phyloP scores from a whole-genome alignment of 2,797 vertebrate species.

The Hypotaenidia okinawae region DNA sequence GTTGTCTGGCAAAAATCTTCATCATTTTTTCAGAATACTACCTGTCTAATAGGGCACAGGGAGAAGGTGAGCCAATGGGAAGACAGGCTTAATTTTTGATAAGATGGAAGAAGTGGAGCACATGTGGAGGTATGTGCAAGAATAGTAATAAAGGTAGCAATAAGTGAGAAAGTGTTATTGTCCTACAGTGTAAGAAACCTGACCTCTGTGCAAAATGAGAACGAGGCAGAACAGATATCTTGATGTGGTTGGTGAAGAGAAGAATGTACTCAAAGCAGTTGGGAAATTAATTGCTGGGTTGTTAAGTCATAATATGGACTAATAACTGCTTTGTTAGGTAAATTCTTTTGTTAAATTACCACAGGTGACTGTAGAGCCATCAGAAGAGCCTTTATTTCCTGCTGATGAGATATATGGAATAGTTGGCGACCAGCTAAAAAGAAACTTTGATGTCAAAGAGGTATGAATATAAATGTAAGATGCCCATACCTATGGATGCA shows the following conservation, averaged over 20 bases:
- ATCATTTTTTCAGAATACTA: not conserved
- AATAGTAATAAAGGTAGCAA: not conserved
- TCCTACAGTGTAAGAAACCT: not conserved
- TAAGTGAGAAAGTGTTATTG: not conserved
- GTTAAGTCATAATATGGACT: not conserved
- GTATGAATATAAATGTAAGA: constrained; percentile 69
- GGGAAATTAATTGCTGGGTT: not conserved
- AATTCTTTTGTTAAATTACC: not conserved
- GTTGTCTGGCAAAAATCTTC: not conserved
- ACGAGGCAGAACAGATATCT: not conserved
- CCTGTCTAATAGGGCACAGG: not conserved
- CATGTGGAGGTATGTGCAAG: accelerated
- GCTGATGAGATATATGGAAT: constrained; percentile 96
- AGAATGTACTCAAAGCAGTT: not conserved
- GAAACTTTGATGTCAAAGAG: constrained; percentile 95
- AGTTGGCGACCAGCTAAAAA: constrained; percentile 93
- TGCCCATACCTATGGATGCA: not conserved
- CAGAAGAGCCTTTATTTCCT: constrained; percentile 90
- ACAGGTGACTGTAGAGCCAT: constrained; percentile 87
- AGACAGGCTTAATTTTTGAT: not conserved
- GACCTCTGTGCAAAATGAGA: not conserved
- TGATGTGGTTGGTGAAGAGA: not conserved
- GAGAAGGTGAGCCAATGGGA: not conserved
- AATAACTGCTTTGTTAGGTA: not conserved
- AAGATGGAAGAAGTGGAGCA: not conserved